Conservation (phyloP, 1,140 invertebrate species). For the Diabrotica virgifera region DNA sequence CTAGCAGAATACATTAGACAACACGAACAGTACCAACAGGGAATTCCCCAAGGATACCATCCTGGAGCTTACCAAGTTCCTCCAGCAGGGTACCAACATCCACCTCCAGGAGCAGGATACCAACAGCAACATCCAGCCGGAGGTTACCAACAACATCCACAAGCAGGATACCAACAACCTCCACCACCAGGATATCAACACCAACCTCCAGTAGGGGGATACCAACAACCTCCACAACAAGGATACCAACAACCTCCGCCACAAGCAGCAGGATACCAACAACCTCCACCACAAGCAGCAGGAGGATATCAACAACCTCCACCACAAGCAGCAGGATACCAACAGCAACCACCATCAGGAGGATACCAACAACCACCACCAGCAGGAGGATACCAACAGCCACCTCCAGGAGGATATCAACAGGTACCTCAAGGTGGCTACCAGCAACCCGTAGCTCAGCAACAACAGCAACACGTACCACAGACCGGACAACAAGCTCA, state of each 20-base stretch:
- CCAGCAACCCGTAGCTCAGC: conserved; percentile 23
- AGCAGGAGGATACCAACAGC: conserved; percentile 5
- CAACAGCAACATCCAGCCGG: not conserved
- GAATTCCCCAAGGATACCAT: conserved; percentile 4
- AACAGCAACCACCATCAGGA: conserved; percentile 24
- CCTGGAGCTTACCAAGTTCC: not conserved
- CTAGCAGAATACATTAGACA: conserved; percentile 65
- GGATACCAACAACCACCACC: conserved; percentile 21
- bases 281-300: conserved; percentile 20
- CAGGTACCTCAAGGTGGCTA: conserved; percentile 23
- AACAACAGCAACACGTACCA: conserved; percentile 24
- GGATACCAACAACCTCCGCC: conserved; percentile 18
- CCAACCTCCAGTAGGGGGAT: conserved; percentile 18
- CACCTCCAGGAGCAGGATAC: conserved; percentile 5
- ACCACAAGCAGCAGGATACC: conserved; percentile 26
- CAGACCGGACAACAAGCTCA: conserved; percentile 17
- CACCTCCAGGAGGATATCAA: conserved; percentile 16
- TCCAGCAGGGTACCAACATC: conserved; percentile 7
- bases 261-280: conserved; percentile 21
- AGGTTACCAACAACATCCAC: conserved; percentile 11
- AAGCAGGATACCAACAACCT: conserved; percentile 11
- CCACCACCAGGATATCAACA: conserved; percentile 15
- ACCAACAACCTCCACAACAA: conserved; percentile 21
- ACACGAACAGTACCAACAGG: conserved; percentile 36
- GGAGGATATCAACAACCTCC: conserved; percentile 26